Conservation (phyloP, 2,113 vertebrate species). For the Peromyscus polionotus region DNA sequence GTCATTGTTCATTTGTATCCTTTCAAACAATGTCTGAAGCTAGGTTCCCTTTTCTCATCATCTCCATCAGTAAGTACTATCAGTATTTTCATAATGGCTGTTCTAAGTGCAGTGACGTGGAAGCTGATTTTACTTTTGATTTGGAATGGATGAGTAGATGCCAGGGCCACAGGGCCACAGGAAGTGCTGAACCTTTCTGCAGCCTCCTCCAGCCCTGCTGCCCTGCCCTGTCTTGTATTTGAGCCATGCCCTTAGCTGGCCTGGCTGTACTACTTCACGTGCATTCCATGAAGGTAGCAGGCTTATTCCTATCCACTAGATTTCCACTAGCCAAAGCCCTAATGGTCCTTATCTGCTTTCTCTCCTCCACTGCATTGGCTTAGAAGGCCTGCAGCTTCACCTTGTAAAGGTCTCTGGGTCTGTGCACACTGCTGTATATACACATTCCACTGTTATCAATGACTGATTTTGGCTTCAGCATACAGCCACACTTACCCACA, state of each 20-base stretch:
- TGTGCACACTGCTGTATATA: background rate
- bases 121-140: no score
- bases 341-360: background rate
- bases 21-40: background rate
- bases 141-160: background rate
- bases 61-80: background rate
- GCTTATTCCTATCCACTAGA: background rate
- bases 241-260: background rate
- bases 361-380: background rate
- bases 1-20: background rate
- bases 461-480: background rate
- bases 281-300: no score
- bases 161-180: background rate
- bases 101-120: background rate
- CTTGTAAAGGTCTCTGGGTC: background rate
- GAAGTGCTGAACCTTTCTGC: background rate
- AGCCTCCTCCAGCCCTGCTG: background rate
- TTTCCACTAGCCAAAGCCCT: background rate
- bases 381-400: background rate
- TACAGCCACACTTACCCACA: background rate
- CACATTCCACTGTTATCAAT: background rate
- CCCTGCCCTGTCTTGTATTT: background rate
- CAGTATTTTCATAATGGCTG: background rate
- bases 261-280: background rate
- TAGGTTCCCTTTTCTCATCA: background rate